phyloP scores from a whole-genome alignment of 2,113 vertebrate species.

The Drymodes brunneopygia region DNA sequence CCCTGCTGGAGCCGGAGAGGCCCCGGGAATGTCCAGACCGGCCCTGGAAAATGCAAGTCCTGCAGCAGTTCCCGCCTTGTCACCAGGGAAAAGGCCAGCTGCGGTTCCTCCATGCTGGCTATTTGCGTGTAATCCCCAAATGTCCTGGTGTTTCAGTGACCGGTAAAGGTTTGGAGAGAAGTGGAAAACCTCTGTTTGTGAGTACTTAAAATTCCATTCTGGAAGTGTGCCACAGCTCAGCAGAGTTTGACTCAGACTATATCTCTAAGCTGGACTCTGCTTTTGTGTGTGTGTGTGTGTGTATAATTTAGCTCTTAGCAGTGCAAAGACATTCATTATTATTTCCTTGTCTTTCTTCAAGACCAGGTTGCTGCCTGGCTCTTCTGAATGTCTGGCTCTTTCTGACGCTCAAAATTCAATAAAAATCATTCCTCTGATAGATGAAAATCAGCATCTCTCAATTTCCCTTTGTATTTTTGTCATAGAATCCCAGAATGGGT shows the following conservation, averaged over 20 bases:
- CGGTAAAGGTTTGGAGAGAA: background rate
- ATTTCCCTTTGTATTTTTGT: background rate
- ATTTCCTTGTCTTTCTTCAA: background rate
- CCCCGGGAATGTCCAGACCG: background rate
- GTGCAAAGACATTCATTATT: background rate
- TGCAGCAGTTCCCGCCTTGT: background rate
- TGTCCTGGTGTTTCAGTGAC: background rate
- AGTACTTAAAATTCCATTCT: background rate
- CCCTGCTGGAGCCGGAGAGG: background rate
- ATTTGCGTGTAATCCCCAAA: background rate
- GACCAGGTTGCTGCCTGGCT: background rate
- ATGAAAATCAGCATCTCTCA: background rate
- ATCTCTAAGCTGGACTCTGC: background rate
- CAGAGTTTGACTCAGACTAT: fast-evolving
- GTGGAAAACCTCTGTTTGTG: background rate
- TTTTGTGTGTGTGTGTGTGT: background rate
- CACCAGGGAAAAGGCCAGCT: background rate
- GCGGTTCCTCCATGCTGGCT: fast-evolving
- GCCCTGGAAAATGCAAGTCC: fast-evolving
- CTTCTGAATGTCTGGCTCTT: background rate
- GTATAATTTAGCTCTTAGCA: background rate
- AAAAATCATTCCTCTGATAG: background rate
- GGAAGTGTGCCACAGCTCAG: background rate
- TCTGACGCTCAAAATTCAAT: background rate
- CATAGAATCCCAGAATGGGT: background rate